phyloP scores from a whole-genome alignment of 2,113 vertebrate genomes.

The Orcinus orca region DNA sequence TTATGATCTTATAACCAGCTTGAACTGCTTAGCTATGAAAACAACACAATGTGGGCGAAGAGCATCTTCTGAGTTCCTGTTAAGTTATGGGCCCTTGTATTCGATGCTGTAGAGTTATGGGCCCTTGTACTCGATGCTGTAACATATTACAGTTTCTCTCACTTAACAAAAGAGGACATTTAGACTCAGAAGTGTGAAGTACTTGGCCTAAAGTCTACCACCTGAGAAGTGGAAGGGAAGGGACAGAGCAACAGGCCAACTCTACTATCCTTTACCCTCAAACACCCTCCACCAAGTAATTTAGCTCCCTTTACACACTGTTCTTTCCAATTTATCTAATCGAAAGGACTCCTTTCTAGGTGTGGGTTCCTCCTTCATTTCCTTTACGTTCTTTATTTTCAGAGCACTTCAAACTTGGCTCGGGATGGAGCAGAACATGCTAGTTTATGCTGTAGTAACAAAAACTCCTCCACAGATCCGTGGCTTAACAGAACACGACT shows the following conservation, averaged over 20 bases:
- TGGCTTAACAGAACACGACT: not conserved
- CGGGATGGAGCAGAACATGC: not conserved
- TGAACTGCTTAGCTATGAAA: not conserved
- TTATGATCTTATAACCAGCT: not conserved
- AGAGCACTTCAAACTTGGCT: not conserved
- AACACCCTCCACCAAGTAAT: not conserved
- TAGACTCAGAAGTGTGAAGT: not conserved
- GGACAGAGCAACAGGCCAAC: not conserved
- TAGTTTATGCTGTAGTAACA: not conserved
- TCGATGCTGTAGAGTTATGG: not conserved
- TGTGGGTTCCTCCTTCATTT: not conserved
- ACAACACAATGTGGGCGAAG: not conserved
- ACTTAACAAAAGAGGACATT: not conserved
- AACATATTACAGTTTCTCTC: not conserved
- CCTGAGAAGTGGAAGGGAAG: not conserved
- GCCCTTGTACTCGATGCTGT: not conserved
- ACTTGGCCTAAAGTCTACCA: not conserved
- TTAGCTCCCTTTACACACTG: not conserved
- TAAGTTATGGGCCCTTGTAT: not conserved
- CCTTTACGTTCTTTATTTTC: not conserved
- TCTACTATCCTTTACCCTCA: not conserved
- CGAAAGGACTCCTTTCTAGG: not conserved
- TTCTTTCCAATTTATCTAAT: not conserved
- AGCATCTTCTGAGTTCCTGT: not conserved
- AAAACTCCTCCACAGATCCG: not conserved